Conservation (phyloP, 1,140 invertebrate genomes). For the Berghia stephanieae region DNA sequence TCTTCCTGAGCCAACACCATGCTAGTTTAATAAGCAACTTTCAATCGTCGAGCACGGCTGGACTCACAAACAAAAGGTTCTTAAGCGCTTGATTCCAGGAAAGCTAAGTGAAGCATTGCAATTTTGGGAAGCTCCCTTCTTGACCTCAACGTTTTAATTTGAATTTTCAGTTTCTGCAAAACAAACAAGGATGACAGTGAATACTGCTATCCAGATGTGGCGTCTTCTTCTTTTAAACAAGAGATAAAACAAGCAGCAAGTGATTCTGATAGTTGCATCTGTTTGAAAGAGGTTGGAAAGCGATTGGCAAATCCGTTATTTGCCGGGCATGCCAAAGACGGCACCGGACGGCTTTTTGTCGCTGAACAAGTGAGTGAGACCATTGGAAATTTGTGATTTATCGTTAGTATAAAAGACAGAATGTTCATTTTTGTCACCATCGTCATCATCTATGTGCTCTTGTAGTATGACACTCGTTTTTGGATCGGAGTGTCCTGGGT, state of each 20-base stretch:
- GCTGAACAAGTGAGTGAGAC: slow-evolving; percentile 48
- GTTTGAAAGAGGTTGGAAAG: slow-evolving; percentile 49
- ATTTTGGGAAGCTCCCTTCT: too few relatives aligned
- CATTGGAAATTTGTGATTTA: not conserved
- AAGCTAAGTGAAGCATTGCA: too few relatives aligned
- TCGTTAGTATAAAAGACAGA: not conserved
- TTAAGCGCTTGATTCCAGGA: too few relatives aligned
- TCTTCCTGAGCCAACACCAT: too few relatives aligned
- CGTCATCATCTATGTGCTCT: not conserved
- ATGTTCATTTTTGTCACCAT: not conserved
- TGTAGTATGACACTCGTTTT: too few relatives aligned
- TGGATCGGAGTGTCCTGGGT: not conserved
- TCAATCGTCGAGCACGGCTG: too few relatives aligned
- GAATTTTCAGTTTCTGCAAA: slow-evolving; percentile 50
- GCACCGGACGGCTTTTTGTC: slow-evolving; percentile 52
- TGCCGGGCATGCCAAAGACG: slow-evolving; percentile 52
- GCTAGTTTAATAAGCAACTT: too few relatives aligned
- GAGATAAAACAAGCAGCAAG: slow-evolving; percentile 23
- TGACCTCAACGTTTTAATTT: too few relatives aligned
- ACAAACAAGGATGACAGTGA: slow-evolving; percentile 48
- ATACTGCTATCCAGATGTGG: slow-evolving; percentile 62
- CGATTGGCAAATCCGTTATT: slow-evolving; percentile 54
- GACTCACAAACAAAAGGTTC: too few relatives aligned
- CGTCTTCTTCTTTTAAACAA: not conserved
- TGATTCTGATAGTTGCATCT: slow-evolving; percentile 46